Percentiles rank a stretch among this genome's conserved stretches.
These are phyloP conservation scores for Empis stercorea DNA, from an alignment of 2,888 invertebrate genomes.

Conservation along the genomic window DNA sequence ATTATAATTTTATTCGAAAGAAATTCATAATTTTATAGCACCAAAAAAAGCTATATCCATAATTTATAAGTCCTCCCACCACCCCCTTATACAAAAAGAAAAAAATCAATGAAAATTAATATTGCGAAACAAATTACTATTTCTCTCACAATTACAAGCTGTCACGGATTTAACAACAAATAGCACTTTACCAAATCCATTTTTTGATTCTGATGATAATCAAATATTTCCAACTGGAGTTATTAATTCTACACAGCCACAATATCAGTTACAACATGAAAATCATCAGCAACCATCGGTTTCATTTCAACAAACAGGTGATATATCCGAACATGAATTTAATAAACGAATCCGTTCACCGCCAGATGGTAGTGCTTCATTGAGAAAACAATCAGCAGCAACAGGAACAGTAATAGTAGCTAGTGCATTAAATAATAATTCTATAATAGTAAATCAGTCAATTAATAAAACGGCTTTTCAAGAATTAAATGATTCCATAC, in stretches of 20 bases:
- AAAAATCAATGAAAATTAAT: too few species aligned
- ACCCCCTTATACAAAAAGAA: too few species aligned
- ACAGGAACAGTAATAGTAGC: not conserved
- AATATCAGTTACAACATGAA: not conserved
- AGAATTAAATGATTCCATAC: constrained; percentile 54
- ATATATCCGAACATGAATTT: too few species aligned
- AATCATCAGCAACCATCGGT: too few species aligned
- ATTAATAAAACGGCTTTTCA: constrained; percentile 41
- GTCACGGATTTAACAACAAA: constrained; percentile 13
- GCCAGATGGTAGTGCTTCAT: too few species aligned
- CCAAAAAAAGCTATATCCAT: too few species aligned
- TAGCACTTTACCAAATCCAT: constrained; percentile 32
- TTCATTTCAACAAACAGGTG: not conserved
- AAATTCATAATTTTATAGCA: too few species aligned
- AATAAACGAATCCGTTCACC: too few species aligned
- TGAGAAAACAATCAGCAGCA: not conserved
- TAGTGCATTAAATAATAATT: not conserved
- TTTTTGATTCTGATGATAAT: constrained; percentile 26
- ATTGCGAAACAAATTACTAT: too few species aligned
- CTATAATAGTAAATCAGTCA: constrained; percentile 6
- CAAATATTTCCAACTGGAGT: constrained; percentile 7
- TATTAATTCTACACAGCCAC: not conserved
- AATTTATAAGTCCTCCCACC: too few species aligned
- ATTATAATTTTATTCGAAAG: too few species aligned
- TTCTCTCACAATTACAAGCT: constrained; percentile 8